phyloP scores from a whole-genome alignment of 1,140 invertebrate species.

The Sogatella furcifera region DNA sequence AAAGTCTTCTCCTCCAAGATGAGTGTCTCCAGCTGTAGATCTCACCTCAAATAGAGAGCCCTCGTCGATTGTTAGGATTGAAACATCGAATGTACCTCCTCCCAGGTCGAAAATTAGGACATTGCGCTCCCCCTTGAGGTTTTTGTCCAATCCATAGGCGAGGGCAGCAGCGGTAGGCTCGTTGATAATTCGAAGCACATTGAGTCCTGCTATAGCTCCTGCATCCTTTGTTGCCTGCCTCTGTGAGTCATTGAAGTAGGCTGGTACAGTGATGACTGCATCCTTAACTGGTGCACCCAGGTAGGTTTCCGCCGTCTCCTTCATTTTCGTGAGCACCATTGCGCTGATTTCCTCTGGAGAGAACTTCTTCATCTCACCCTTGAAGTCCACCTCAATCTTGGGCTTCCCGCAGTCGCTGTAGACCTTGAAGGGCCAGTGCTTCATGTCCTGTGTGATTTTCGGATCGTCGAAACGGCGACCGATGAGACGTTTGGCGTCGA shows the following conservation, averaged over 20 bases:
- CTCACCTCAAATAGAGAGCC: constrained; percentile 66
- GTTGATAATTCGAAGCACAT: constrained; percentile 79
- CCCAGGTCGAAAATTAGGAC: constrained; percentile 49
- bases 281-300: constrained; percentile 43
- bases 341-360: constrained; percentile 69
- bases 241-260: constrained; percentile 60
- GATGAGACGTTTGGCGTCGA: constrained; percentile 45
- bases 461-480: constrained; percentile 57
- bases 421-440: constrained; percentile 53
- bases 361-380: constrained; percentile 44
- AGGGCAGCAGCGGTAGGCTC: constrained; percentile 98
- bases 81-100: constrained; percentile 58
- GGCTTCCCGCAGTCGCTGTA: constrained; percentile 49
- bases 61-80: constrained; percentile 38
- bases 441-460: constrained; percentile 49
- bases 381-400: constrained; percentile 43
- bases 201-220: constrained; percentile 61
- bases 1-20: constrained; percentile 70
- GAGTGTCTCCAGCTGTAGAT: constrained; percentile 65
- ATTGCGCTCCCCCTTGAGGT: constrained; percentile 36
- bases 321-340: constrained; percentile 76
- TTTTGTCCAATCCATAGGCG: constrained; percentile 80
- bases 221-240: constrained; percentile 51
- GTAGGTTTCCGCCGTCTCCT: constrained; percentile 49
- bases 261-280: constrained; percentile 58